Percentiles rank a stretch among this genome's conserved stretches.
These are phyloP conservation scores for Poliocrania exsul DNA, from an alignment of 2,797 vertebrate genomes.

Conservation along the genomic window DNA sequence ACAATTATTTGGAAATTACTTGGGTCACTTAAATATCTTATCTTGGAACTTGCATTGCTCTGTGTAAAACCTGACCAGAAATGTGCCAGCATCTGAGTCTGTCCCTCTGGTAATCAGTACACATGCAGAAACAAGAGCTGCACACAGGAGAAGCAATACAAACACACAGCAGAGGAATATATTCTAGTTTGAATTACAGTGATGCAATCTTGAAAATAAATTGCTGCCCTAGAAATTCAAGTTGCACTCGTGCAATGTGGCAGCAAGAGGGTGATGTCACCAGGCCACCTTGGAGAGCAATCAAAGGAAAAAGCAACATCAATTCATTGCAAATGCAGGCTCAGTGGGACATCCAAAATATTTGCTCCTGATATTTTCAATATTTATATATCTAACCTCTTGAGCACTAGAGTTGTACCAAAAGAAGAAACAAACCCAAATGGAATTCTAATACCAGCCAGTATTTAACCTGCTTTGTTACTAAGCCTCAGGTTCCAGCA, in stretches of 20 bases:
- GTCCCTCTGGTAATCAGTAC: slow-evolving; percentile 63
- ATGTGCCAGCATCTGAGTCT: background rate
- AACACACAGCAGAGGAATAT: background rate
- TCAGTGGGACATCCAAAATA: background rate
- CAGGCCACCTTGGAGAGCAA: background rate
- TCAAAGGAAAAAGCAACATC: background rate
- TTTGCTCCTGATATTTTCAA: background rate
- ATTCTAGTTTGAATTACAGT: background rate
- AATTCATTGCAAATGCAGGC: background rate
- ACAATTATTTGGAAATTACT: slow-evolving; percentile 65
- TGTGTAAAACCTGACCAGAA: slow-evolving; percentile 71
- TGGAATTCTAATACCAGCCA: background rate
- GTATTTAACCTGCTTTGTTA: background rate
- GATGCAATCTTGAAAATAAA: background rate
- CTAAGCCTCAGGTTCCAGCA: background rate
- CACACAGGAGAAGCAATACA: background rate
- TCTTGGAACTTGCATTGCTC: slow-evolving; percentile 64
- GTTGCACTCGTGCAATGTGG: background rate
- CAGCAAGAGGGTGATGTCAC: background rate
- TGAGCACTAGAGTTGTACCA: background rate
- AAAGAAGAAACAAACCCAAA: background rate
- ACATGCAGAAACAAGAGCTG: background rate
- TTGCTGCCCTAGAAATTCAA: background rate
- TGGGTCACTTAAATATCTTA: slow-evolving; percentile 47
- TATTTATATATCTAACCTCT: background rate